phyloP scores from a whole-genome alignment of 2,888 invertebrate species.

The Idaea straminata region DNA sequence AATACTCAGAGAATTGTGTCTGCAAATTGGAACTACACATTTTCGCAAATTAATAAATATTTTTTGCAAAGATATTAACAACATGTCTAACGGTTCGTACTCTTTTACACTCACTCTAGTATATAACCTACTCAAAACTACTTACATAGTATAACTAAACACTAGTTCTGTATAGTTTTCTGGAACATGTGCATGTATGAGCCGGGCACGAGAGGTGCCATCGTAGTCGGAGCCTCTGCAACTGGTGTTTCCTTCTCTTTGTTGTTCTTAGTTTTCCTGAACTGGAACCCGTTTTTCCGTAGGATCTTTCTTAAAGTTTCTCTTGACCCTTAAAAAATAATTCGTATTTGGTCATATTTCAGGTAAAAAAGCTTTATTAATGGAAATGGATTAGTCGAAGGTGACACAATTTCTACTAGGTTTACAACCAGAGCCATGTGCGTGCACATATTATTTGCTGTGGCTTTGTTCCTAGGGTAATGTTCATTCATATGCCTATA shows the following conservation, averaged over 20 bases:
- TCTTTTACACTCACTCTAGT: not conserved
- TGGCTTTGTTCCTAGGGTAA: too few relatives aligned
- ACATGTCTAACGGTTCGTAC: too few relatives aligned
- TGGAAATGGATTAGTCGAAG: too few relatives aligned
- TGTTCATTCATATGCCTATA: too few relatives aligned
- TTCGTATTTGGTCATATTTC: not conserved
- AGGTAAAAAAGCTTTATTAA: too few relatives aligned
- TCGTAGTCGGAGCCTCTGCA: slow-evolving; percentile 51
- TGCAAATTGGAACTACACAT: too few relatives aligned
- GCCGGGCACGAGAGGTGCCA: slow-evolving; percentile 60
- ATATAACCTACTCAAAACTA: not conserved
- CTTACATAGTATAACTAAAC: not conserved
- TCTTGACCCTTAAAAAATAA: slow-evolving; percentile 46
- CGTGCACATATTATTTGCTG: too few relatives aligned
- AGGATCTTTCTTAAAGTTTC: slow-evolving; percentile 70
- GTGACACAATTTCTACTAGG: too few relatives aligned
- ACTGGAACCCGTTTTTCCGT: slow-evolving; percentile 72
- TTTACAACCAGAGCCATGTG: too few relatives aligned
- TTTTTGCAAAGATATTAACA: too few relatives aligned
- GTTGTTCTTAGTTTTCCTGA: slow-evolving; percentile 69
- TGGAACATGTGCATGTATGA: slow-evolving; percentile 74
- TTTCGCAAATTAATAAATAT: too few relatives aligned
- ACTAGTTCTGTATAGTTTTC: slow-evolving; percentile 55
- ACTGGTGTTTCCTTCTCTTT: slow-evolving; percentile 64
- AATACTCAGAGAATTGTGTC: too few relatives aligned